Percentiles rank a stretch among this genome's conserved stretches.
phyloP scores from a whole-genome alignment of 2,113 vertebrate genomes.

The Callithrix jacchus region DNA sequence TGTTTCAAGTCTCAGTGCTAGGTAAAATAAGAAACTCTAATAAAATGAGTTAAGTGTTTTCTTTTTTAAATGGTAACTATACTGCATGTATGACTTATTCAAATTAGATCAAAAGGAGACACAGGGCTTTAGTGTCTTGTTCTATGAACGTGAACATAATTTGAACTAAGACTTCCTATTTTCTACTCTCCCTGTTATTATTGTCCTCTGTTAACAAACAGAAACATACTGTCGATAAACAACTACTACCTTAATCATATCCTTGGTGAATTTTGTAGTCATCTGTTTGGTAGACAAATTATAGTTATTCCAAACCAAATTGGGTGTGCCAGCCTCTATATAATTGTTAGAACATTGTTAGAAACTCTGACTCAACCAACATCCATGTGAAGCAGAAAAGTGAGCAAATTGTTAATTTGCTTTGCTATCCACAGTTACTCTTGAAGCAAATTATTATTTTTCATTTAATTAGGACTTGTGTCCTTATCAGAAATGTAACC shows the following conservation, averaged over 20 bases:
- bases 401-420: neutral
- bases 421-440: conserved; percentile 6
- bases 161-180: conserved; percentile 12
- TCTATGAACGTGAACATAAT: conserved; percentile 3
- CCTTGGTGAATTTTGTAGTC: conserved; percentile 2
- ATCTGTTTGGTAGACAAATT: conserved; percentile 24
- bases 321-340: neutral
- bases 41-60: conserved; percentile 12
- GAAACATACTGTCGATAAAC: neutral
- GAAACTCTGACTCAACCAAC: neutral
- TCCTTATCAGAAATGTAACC: neutral
- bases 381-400: neutral
- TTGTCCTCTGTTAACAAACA: neutral
- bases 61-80: conserved; percentile 25
- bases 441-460: conserved; percentile 41
- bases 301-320: neutral
- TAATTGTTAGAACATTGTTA: neutral
- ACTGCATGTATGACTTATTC: neutral
- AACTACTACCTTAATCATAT: conserved; percentile 32
- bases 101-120: neutral
- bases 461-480: conserved; percentile 40
- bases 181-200: neutral
- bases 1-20: conserved; percentile 42
- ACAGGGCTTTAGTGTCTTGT: neutral
- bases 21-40: conserved; percentile 54